Base-by-base conservation (phyloP, 1,140 invertebrate genomes). In the Drosophila trapezifrons region DNA sequence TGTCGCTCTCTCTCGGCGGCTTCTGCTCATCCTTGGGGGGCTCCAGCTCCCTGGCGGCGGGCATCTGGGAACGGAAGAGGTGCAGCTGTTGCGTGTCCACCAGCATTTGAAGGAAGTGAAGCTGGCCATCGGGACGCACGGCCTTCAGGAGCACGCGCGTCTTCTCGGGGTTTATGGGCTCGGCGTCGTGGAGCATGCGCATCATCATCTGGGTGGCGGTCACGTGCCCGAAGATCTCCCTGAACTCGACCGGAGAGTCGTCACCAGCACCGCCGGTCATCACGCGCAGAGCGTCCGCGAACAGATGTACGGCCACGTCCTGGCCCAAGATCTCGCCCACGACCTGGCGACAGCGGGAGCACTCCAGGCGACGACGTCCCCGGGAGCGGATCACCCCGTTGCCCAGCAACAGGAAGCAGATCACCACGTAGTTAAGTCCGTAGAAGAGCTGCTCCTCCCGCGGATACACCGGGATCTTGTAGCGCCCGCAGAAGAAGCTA, bases 91-190 rank as follows among this genome's bases (percentile, higher is more conserved):
- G 27, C 1, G 35, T 71, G 20, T 79, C 56, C 20, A 71, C 12
- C 15, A 63, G 9, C 17, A 83, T 17, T 15, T 71, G 63, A 40
- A 80, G 25, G 6, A 56, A 66, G 8, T 79, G 70, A 40, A 71
- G 10, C 40, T 83, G 80, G 0, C 80, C 80, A 58, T 83, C 80
- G 7, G 75, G 64, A 10, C 76, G 76, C 17, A 76, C 22, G 12
- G 75, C 45, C 54, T 63, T 83, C n/a, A 83, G 40, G 8, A 79
- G 59, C 0, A 83, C 10, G 0, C 70, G 64, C 2, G 63, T 45
- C 32, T 52, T 69, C 2, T 77, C 58, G 15, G n/a, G 8, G 29
- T 29, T 56, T 1, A 52, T 27, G 20, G 63, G 69, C 12, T 71
- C 47, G 10, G 52, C 52, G 22, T 83, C 43, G 17, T 79, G 47